A percentile compares a stretch with the other conserved stretches of the same genome.
phyloP scores from a whole-genome alignment of 2,888 invertebrate genomes.

The Hipparchia semele region DNA sequence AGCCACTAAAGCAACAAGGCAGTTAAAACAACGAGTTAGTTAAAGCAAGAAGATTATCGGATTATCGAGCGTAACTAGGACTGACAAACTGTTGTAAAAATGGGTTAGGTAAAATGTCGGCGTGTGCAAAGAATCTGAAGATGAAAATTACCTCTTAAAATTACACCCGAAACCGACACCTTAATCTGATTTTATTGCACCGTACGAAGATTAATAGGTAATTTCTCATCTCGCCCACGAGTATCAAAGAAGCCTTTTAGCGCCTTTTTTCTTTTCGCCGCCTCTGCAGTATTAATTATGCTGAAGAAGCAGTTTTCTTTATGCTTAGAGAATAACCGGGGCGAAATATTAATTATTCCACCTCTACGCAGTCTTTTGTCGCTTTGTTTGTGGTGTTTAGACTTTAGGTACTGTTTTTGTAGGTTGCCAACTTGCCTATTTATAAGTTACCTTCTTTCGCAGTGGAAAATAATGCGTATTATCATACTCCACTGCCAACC shows the following conservation, averaged over 20 bases:
- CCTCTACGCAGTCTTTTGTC: slow-evolving; percentile 20
- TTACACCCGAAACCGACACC: slow-evolving; percentile 7
- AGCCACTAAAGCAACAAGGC: too few relatives aligned
- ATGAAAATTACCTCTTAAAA: not conserved
- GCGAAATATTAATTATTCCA: slow-evolving; percentile 37
- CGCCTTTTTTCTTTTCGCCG: slow-evolving; percentile 27
- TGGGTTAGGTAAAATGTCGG: not conserved
- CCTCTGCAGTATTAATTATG: slow-evolving; percentile 37
- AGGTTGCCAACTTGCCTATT: slow-evolving; percentile 10
- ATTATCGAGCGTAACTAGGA: too few relatives aligned
- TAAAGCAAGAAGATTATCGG: too few relatives aligned
- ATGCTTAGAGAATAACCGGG: slow-evolving; percentile 27
- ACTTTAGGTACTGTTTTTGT: slow-evolving; percentile 17
- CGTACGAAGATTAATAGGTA: slow-evolving; percentile 27
- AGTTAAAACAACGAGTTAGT: too few relatives aligned
- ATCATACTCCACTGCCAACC: too few relatives aligned
- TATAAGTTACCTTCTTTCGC: not conserved
- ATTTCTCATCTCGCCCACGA: slow-evolving; percentile 32
- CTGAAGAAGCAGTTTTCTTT: slow-evolving; percentile 39
- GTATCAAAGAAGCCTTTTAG: slow-evolving; percentile 37
- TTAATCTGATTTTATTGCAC: slow-evolving; percentile 32
- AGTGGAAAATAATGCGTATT: not conserved
- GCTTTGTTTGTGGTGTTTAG: slow-evolving; percentile 11
- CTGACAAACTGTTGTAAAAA: not conserved
- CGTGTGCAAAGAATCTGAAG: not conserved